Conservation (phyloP, 2,113 vertebrate genomes). For the Leptosomus discolor region DNA sequence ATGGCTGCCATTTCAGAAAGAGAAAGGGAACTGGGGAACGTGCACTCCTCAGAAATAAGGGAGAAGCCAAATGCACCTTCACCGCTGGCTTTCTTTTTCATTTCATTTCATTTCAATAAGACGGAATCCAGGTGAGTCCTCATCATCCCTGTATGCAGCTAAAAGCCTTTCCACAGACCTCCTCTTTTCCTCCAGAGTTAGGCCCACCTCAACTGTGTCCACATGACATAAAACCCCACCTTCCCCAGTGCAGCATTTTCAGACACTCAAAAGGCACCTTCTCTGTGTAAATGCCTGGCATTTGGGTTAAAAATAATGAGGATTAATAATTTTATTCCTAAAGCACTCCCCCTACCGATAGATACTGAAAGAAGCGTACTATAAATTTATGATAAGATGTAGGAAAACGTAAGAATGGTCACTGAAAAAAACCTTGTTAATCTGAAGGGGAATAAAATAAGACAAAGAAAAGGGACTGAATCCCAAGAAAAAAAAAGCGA, state of each 20-base stretch:
- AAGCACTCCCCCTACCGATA: conserved; percentile 51
- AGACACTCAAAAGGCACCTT: not conserved
- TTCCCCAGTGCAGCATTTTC: not conserved
- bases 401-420: not conserved
- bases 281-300: not conserved
- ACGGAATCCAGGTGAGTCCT: not conserved
- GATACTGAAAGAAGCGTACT: not conserved
- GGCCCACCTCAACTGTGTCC: not conserved
- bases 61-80: not conserved
- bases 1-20: not conserved
- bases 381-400: not conserved
- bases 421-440: not conserved
- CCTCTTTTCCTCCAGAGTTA: not conserved
- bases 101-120: not conserved
- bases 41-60: not conserved
- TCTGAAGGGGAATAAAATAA: not conserved
- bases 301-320: not conserved
- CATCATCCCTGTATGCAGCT: not conserved
- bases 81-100: not conserved
- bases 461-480: not conserved
- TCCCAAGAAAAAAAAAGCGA: not conserved
- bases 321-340: conserved; percentile 17
- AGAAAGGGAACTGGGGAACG: not conserved
- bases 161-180: not conserved
- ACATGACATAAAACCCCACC: not conserved